These are phyloP conservation scores for Agapostemon virescens DNA, from an alignment of 2,888 invertebrate genomes.

Conservation along the genomic window DNA sequence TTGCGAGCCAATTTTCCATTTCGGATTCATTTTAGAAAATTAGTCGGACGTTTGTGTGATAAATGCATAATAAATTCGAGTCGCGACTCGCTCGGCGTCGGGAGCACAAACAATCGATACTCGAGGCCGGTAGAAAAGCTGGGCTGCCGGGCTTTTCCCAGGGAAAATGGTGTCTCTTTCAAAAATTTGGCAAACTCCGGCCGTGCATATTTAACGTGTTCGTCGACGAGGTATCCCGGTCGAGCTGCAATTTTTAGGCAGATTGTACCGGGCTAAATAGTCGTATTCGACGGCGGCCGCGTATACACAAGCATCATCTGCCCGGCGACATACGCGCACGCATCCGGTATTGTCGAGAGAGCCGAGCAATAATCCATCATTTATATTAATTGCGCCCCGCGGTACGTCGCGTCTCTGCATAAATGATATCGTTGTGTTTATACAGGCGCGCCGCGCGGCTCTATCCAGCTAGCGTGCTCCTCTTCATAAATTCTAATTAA, in stretches of 20 bases:
- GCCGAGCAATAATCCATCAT: constrained; percentile 76
- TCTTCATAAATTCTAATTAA: constrained; percentile 79
- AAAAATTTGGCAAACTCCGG: constrained; percentile 23
- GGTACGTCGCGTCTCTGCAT: constrained; percentile 71
- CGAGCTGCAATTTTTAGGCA: constrained; percentile 44
- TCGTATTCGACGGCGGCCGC: constrained; percentile 47
- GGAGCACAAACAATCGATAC: constrained; percentile 13
- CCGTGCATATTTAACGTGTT: constrained; percentile 27
- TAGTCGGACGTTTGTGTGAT: not conserved
- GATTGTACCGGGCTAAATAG: constrained; percentile 53
- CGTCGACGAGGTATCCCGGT: not conserved
- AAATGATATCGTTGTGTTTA: constrained; percentile 75
- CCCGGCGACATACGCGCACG: constrained; percentile 61
- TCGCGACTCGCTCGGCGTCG: not conserved
- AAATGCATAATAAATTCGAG: constrained; percentile 9
- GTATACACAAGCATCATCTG: constrained; percentile 19
- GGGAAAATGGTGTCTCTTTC: constrained; percentile 11
- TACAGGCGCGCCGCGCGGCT: constrained; percentile 59
- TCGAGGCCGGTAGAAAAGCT: not conserved
- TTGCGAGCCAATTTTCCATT: constrained; percentile 4
- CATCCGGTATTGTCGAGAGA: constrained; percentile 67
- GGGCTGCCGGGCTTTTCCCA: not conserved
- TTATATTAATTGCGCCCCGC: constrained; percentile 78
- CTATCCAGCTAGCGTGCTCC: constrained; percentile 63
- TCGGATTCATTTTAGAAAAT: not conserved